These are phyloP conservation scores for Andrena dorsata DNA, from an alignment of 2,888 invertebrate species.

Conservation along the genomic window DNA sequence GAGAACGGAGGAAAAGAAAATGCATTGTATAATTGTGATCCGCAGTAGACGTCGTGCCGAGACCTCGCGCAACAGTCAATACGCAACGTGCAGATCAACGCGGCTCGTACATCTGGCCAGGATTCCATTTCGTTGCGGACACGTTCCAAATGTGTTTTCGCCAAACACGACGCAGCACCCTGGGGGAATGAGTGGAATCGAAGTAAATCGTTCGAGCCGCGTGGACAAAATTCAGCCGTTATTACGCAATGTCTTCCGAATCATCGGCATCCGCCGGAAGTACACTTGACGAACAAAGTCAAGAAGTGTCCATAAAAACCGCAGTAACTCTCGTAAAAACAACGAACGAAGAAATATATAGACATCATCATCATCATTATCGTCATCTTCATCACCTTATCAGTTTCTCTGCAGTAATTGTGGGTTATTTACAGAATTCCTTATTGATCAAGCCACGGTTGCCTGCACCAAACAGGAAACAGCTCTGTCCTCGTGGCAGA, in stretches of 20 bases:
- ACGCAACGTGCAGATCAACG: not conserved
- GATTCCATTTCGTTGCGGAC: not conserved
- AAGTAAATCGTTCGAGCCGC: not conserved
- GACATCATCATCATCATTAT: not conserved
- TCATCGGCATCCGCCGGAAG: not conserved
- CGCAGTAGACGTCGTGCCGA: not conserved
- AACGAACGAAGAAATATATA: slow-evolving; percentile 46
- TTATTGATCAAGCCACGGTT: slow-evolving; percentile 18
- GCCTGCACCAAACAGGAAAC: slow-evolving; percentile 20
- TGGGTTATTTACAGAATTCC: slow-evolving; percentile 55
- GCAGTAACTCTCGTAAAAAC: slow-evolving; percentile 26
- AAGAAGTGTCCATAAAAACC: slow-evolving; percentile 5
- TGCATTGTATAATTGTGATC: not conserved
- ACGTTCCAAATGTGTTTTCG: not conserved
- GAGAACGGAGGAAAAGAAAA: not conserved
- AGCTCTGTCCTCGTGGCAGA: not conserved
- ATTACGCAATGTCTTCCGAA: not conserved
- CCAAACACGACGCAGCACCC: not conserved
- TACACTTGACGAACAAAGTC: not conserved
- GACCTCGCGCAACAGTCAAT: not conserved
- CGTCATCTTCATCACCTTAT: not conserved
- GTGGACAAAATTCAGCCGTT: not conserved
- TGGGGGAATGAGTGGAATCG: too few relatives aligned
- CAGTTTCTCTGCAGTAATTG: slow-evolving; percentile 19
- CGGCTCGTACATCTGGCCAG: not conserved